Evolutionary conservation across 2,888 invertebrate species (phyloP).

Genomic region (Diarsia dahlii): DNA sequence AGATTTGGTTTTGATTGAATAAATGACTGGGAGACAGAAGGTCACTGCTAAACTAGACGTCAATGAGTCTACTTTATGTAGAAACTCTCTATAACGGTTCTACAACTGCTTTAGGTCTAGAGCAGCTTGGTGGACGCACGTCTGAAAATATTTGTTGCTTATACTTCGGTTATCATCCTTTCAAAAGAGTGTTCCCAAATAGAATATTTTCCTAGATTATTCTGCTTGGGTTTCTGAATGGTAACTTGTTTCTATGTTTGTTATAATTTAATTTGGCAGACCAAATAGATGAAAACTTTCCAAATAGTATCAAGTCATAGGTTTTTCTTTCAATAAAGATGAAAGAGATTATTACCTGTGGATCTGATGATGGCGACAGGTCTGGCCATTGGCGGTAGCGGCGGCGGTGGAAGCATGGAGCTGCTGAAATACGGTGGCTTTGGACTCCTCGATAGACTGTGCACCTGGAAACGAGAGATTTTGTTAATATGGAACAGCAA

Average conservation of each 20-base stretch:
- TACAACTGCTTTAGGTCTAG: too few relatives aligned
- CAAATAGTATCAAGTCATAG: background rate
- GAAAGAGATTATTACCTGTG: constrained; percentile 90
- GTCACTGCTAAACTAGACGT: background rate
- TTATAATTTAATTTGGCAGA: background rate
- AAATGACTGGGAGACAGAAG: background rate
- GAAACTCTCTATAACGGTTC: background rate
- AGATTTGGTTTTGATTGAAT: too few relatives aligned
- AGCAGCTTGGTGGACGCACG: too few relatives aligned
- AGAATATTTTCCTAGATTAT: background rate
- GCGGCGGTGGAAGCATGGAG: constrained; percentile 98
- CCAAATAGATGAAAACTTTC: background rate
- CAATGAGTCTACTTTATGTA: background rate
- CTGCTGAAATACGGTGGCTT: constrained; percentile 96
- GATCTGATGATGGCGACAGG: constrained; percentile 99
- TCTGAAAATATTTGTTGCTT: background rate
- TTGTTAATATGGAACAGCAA: too few relatives aligned
- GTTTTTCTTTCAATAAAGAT: too few relatives aligned
- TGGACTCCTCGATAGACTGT: constrained; percentile 92
- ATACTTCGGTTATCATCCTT: too few relatives aligned
- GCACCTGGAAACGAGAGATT: constrained; percentile 78
- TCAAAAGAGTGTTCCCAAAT: background rate
- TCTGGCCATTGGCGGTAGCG: constrained; percentile 98
- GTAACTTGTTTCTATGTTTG: background rate
- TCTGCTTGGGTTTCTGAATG: background rate